Percentiles rank a stretch among this genome's conserved stretches.
phyloP scores from a whole-genome alignment of 1,140 invertebrate species.

The Belonocnema kinseyi region DNA sequence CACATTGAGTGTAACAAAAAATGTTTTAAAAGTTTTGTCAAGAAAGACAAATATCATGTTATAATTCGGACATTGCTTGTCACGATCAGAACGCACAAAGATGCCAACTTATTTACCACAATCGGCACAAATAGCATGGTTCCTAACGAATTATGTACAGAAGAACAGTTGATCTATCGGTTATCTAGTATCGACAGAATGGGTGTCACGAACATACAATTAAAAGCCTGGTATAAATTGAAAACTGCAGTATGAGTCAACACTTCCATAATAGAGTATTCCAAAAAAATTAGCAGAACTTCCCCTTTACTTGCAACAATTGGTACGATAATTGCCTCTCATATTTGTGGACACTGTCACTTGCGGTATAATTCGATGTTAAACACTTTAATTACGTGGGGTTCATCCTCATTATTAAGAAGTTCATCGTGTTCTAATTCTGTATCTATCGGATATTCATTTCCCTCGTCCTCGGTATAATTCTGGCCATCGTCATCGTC shows the following conservation, averaged over 20 bases:
- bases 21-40: slow-evolving; percentile 23
- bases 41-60: slow-evolving; percentile 26
- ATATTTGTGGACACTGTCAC: background rate
- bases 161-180: no score
- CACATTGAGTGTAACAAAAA: slow-evolving; percentile 36
- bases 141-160: slow-evolving; percentile 1
- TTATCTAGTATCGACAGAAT: no score
- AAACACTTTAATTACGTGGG: no score
- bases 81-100: slow-evolving; percentile 19
- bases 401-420: no score
- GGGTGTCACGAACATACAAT: background rate
- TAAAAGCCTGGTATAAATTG: slow-evolving; percentile 17
- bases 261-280: background rate
- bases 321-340: background rate
- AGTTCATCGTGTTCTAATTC: no score
- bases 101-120: slow-evolving; percentile 33
- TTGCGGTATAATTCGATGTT: background rate
- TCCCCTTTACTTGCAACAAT: slow-evolving; percentile 16
- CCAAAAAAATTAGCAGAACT: slow-evolving; percentile 28
- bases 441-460: no score
- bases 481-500: no score
- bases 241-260: no score
- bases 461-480: no score
- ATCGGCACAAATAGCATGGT: slow-evolving; percentile 32
- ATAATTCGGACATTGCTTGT: background rate